phyloP scores from a whole-genome alignment of 2,797 vertebrate species.

The Holocentrus rufus region DNA sequence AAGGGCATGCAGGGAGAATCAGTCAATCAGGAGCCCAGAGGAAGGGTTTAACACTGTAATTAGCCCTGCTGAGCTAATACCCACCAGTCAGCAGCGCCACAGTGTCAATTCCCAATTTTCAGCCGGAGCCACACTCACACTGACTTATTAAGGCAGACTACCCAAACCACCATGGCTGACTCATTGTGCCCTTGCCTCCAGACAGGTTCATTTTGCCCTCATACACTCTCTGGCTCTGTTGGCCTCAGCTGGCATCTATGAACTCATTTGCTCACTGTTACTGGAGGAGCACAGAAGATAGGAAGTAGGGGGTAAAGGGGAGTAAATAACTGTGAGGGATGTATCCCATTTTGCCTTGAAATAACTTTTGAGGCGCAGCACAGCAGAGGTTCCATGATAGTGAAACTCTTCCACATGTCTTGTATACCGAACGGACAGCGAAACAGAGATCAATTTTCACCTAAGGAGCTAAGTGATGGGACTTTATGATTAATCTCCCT shows the following conservation, averaged over 20 bases:
- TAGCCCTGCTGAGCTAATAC: slow-evolving; percentile 62
- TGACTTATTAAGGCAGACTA: slow-evolving; percentile 64
- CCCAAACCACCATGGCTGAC: slow-evolving; percentile 52
- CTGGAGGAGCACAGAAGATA: slow-evolving; percentile 35
- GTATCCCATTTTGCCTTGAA: slow-evolving; percentile 25
- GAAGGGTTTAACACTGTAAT: slow-evolving; percentile 56
- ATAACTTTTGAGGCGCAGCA: slow-evolving; percentile 27
- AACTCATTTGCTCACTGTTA: slow-evolving; percentile 60
- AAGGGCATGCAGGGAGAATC: slow-evolving; percentile 19
- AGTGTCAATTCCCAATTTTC: slow-evolving; percentile 53
- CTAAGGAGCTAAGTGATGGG: slow-evolving; percentile 20
- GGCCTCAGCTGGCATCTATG: slow-evolving; percentile 56
- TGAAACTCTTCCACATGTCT: not conserved
- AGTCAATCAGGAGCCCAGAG: slow-evolving; percentile 47
- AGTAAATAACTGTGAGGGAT: slow-evolving; percentile 47
- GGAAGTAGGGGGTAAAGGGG: slow-evolving; percentile 8
- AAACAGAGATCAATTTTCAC: slow-evolving; percentile 21
- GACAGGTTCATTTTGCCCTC: slow-evolving; percentile 65
- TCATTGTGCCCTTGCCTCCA: slow-evolving; percentile 68
- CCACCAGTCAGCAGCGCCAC: slow-evolving; percentile 53
- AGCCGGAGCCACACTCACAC: slow-evolving; percentile 39
- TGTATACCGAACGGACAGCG: not conserved
- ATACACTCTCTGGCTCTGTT: slow-evolving; percentile 43
- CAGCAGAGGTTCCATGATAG: not conserved
- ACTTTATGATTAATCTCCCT: slow-evolving; percentile 50